A percentile compares a stretch with the other conserved stretches of the same genome.
Evolutionary conservation across 1,140 invertebrate genomes (phyloP).

Genomic region (Neuroterus valhalla): DNA sequence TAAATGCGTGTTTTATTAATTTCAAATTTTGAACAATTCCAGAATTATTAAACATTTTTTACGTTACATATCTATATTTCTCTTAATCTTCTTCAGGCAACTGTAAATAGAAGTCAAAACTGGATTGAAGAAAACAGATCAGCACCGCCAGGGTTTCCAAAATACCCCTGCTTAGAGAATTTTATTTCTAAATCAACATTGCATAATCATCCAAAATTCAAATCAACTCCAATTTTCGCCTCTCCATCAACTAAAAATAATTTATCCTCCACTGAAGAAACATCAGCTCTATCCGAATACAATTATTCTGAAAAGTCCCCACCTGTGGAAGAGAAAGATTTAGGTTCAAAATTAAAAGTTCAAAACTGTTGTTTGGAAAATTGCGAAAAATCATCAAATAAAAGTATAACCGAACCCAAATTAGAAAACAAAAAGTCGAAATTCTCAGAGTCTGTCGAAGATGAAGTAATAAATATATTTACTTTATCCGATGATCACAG

Average conservation of each 20-base stretch:
- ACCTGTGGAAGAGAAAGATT: not conserved
- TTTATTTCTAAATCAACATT: not conserved
- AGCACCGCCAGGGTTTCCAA: not conserved
- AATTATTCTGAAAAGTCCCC: not conserved
- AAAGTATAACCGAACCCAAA: not conserved
- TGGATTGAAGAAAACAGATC: not conserved
- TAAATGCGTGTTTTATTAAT: too few species aligned
- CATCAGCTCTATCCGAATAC: not conserved
- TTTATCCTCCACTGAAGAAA: too few species aligned
- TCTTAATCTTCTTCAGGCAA: slow-evolving; percentile 6
- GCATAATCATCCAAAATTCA: not conserved
- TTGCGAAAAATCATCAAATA: not conserved
- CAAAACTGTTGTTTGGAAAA: not conserved
- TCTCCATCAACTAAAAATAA: not conserved
- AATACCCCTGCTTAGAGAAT: not conserved
- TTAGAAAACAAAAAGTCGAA: not conserved
- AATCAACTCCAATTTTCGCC: not conserved
- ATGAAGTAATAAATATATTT: slow-evolving; percentile 14
- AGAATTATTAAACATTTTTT: too few species aligned
- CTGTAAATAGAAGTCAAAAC: not conserved
- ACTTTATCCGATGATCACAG: not conserved
- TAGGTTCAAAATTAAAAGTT: not conserved
- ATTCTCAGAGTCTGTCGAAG: not conserved
- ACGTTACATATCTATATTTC: too few species aligned
- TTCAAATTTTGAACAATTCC: too few species aligned